A percentile compares a stretch with the other conserved stretches of the same genome.
Conservation (phyloP, 1,140 invertebrate genomes). For the Penaeus chinensis region DNA sequence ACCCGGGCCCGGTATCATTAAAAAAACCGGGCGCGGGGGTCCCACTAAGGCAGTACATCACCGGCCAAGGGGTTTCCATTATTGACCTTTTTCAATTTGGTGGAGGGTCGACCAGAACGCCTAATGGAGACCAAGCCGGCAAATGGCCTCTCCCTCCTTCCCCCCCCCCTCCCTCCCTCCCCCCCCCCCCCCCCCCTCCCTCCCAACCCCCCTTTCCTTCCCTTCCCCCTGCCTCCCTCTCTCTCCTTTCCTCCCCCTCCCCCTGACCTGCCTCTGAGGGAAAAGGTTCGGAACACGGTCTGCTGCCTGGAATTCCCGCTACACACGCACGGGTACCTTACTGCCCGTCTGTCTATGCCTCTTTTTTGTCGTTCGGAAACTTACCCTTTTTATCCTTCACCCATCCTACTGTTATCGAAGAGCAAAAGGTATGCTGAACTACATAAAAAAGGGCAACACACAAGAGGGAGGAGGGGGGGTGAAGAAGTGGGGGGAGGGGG, state of each 20-base stretch:
- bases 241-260: neutral
- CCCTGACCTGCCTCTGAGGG: no score
- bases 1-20: slow-evolving; percentile 21
- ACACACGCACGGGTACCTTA: no score
- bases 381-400: no score
- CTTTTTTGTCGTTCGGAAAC: no score
- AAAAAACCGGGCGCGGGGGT: neutral
- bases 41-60: slow-evolving; percentile 33
- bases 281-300: no score
- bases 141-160: slow-evolving; percentile 13
- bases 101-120: slow-evolving; percentile 50
- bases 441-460: no score
- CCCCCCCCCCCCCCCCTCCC: neutral
- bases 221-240: neutral
- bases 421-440: no score
- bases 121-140: slow-evolving; percentile 31
- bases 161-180: neutral
- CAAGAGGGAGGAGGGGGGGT: no score
- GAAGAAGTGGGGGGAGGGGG: no score
- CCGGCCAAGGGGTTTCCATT: slow-evolving; percentile 48
- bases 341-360: no score
- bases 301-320: no score
- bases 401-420: no score
- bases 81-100: slow-evolving; percentile 59
- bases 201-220: neutral